Percentiles rank a stretch among this genome's conserved stretches.
Evolutionary conservation across 2,888 invertebrate species (phyloP).

Genomic region (Cylindroiulus punctatus): DNA sequence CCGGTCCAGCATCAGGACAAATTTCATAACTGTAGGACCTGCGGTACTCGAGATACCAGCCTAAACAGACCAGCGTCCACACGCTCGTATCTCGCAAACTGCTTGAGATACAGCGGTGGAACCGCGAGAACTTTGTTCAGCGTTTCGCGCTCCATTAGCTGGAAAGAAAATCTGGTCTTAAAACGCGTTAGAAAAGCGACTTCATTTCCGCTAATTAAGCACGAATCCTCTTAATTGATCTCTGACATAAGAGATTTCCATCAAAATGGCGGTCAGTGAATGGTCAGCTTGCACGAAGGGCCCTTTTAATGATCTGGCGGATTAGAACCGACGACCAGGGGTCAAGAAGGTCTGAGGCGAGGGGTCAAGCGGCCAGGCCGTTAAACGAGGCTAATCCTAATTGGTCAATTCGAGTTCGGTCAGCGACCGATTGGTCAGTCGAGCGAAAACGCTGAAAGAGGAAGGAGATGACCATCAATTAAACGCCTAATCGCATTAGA

Average conservation of each 20-base stretch:
- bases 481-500: background rate
- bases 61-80: too few species aligned
- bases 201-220: background rate
- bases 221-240: background rate
- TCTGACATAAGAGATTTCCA: background rate
- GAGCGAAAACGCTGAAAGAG: background rate
- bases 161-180: background rate
- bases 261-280: background rate
- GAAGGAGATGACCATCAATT: background rate
- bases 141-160: background rate
- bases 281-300: background rate
- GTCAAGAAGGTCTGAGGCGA: conserved; percentile 13
- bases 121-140: too few species aligned
- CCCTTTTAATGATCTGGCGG: conserved; percentile 25
- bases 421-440: background rate
- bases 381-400: conserved; percentile 33
- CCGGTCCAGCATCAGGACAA: too few species aligned
- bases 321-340: background rate
- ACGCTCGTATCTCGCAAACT: too few species aligned
- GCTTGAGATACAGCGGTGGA: too few species aligned
- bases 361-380: background rate
- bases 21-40: too few species aligned
- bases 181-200: too few species aligned
- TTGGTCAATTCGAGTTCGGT: background rate
- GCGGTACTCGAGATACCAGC: too few species aligned